phyloP scores from a whole-genome alignment of 2,113 vertebrate species.

The Diadophis punctatus region DNA sequence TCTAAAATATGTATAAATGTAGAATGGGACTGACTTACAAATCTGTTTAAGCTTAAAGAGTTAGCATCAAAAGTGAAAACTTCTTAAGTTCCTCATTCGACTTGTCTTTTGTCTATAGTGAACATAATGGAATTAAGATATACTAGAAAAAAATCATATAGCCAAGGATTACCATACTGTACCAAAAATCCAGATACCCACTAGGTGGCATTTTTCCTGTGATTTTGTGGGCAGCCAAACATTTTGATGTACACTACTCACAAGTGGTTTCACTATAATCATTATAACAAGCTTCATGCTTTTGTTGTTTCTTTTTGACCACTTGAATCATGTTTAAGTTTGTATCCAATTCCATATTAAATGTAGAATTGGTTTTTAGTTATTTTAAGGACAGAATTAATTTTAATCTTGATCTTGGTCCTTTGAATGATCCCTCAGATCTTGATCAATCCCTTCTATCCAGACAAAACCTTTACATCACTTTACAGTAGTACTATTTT shows the following conservation, averaged over 20 bases:
- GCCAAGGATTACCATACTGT: background rate
- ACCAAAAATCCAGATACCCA: background rate
- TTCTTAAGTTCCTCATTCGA: background rate
- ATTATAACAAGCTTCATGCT: background rate
- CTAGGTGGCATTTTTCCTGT: background rate
- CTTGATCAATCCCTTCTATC: background rate
- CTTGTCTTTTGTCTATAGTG: background rate
- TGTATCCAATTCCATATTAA: background rate
- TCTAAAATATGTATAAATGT: background rate
- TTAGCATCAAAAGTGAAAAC: background rate
- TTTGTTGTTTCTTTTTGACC: background rate
- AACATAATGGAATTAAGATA: background rate
- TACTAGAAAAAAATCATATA: background rate
- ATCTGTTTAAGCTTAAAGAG: background rate
- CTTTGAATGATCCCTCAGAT: background rate
- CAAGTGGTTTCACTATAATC: background rate
- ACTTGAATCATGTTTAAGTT: background rate
- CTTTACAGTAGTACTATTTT: background rate
- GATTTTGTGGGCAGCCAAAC: background rate
- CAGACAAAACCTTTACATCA: background rate
- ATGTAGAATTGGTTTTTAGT: background rate
- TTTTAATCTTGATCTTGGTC: background rate
- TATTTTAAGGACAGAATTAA: background rate
- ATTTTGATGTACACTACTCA: background rate
- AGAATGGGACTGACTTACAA: background rate